Conservation (phyloP, 2,113 vertebrate genomes). For the Mellivora capensis region DNA sequence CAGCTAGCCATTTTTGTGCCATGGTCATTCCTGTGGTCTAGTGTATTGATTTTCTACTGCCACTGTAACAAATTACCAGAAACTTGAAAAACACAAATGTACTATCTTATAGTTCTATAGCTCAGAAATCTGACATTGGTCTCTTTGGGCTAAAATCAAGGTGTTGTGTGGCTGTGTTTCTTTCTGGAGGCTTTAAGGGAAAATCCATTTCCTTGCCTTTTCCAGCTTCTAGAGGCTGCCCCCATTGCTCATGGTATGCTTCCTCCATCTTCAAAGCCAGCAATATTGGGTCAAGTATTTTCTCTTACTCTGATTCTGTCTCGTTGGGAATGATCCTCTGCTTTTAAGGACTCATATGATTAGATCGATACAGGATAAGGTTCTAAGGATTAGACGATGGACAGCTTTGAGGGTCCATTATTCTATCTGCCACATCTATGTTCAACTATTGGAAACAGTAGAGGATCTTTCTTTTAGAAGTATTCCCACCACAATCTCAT, state of each 20-base stretch:
- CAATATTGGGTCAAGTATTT: not conserved
- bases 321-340: not conserved
- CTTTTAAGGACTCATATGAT: not conserved
- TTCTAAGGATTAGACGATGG: not conserved
- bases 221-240: not conserved
- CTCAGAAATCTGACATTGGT: not conserved
- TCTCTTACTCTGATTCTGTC: not conserved
- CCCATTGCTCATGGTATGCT: not conserved
- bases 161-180: not conserved
- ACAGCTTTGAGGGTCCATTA: not conserved
- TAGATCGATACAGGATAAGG: not conserved
- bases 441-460: constrained; percentile 14
- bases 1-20: not conserved
- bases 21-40: not conserved
- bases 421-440: not conserved
- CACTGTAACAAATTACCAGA: not conserved
- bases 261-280: not conserved
- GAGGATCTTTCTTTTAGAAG: not conserved
- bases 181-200: not conserved
- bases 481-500: not conserved
- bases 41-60: not conserved
- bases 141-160: not conserved
- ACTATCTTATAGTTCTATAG: not conserved
- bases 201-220: not conserved
- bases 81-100: not conserved